These are phyloP conservation scores for Lepisosteus osseus DNA, from an alignment of 2,113 vertebrate genomes.

Conservation along the genomic window DNA sequence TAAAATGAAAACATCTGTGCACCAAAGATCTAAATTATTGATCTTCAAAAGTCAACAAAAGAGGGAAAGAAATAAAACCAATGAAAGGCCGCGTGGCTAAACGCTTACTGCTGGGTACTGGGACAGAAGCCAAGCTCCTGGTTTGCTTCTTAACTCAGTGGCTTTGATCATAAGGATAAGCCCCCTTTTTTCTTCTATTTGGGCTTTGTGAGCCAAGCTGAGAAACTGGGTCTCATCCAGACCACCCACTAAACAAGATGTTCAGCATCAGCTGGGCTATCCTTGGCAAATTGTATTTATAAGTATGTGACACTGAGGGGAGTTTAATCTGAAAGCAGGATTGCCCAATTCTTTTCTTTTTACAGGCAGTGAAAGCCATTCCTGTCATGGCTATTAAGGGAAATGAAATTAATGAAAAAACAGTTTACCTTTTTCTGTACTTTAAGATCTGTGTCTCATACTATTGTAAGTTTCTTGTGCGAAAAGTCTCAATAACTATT, in stretches of 20 bases:
- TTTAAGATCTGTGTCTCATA: too few relatives aligned
- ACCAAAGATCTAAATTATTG: too few relatives aligned
- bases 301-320: background rate
- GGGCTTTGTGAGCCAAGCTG: background rate
- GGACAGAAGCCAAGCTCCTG: background rate
- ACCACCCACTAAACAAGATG: slow-evolving; percentile 1
- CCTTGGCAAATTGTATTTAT: background rate
- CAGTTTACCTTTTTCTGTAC: background rate
- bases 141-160: background rate
- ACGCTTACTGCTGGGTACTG: background rate
- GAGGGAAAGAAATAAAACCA: too few relatives aligned
- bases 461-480: too few relatives aligned
- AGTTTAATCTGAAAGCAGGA: background rate
- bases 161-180: background rate
- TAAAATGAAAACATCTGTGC: too few relatives aligned
- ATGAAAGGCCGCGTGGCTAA: background rate
- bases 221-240: background rate
- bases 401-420: background rate
- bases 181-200: background rate
- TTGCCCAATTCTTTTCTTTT: background rate
- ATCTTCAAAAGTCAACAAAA: too few relatives aligned
- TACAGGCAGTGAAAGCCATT: background rate
- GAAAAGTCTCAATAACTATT: too few relatives aligned
- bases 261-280: background rate
- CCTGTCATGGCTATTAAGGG: background rate